These are phyloP conservation scores for Tympanuchus pallidicinctus DNA, from an alignment of 2,113 vertebrate species.

Conservation along the genomic window DNA sequence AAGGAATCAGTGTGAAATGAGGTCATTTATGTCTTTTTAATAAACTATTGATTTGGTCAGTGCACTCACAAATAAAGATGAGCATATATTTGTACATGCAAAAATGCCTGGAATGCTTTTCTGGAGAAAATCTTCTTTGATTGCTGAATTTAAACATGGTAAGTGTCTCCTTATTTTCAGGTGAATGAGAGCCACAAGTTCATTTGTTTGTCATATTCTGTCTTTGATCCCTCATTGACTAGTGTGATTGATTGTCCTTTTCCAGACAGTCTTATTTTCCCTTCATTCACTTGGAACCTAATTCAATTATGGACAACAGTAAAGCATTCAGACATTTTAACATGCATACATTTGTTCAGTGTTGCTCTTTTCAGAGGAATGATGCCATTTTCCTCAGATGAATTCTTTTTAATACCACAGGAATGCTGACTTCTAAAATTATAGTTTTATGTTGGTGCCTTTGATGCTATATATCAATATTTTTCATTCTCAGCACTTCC, in stretches of 20 bases:
- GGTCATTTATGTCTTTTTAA: not conserved
- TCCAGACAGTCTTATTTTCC: not conserved
- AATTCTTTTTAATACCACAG: conserved; percentile 42
- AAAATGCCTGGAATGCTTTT: not conserved
- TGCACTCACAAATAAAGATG: not conserved
- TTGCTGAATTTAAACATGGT: not conserved
- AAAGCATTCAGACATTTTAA: conserved; percentile 18
- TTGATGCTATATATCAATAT: conserved; percentile 27
- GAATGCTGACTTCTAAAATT: conserved; percentile 33
- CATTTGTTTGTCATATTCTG: not conserved
- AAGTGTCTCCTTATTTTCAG: not conserved
- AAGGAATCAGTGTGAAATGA: not conserved
- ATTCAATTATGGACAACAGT: conserved; percentile 34
- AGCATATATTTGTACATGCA: not conserved
- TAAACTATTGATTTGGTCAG: not conserved
- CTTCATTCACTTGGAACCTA: conserved; percentile 5
- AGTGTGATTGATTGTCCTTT: not conserved
- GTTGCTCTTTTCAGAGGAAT: not conserved
- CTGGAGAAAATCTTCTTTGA: not conserved
- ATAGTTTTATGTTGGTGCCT: conserved; percentile 16
- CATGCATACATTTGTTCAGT: not conserved
- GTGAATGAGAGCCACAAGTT: not conserved
- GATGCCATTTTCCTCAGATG: conserved; percentile 28
- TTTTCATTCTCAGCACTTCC: conserved; percentile 37
- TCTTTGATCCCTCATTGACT: not conserved